Percentiles rank a stretch among this genome's conserved stretches.
These are phyloP conservation scores for Stratiomys singularior DNA, from an alignment of 2,888 invertebrate genomes.

Conservation along the genomic window DNA sequence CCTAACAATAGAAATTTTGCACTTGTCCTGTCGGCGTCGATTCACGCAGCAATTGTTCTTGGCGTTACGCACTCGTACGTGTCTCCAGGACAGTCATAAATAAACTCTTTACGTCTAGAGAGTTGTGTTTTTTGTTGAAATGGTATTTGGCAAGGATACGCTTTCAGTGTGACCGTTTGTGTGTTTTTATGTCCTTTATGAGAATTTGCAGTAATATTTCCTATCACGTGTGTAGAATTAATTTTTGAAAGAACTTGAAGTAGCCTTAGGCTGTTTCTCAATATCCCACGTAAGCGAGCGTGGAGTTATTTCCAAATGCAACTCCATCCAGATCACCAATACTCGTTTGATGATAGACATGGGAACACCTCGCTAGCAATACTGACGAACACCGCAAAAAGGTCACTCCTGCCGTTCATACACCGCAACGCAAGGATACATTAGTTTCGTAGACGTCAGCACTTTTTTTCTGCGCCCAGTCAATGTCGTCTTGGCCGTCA, in stretches of 20 bases:
- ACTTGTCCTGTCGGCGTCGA: slow-evolving; percentile 39
- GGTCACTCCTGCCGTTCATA: slow-evolving; percentile 36
- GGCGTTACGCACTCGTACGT: slow-evolving; percentile 38
- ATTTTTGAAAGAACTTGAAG: too few species aligned
- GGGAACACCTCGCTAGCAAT: neutral
- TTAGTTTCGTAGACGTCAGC: slow-evolving; percentile 40
- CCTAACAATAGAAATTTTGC: slow-evolving; percentile 47
- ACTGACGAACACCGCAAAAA: slow-evolving; percentile 27
- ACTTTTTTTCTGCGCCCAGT: slow-evolving; percentile 34
- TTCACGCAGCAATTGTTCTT: slow-evolving; percentile 20
- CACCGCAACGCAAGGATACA: slow-evolving; percentile 41
- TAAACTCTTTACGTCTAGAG: slow-evolving; percentile 43
- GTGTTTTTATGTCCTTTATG: too few species aligned
- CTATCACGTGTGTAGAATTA: too few species aligned
- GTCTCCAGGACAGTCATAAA: slow-evolving; percentile 49
- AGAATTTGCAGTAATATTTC: too few species aligned
- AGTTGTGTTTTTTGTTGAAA: slow-evolving; percentile 8
- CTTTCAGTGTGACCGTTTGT: neutral
- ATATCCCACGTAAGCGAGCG: too few species aligned
- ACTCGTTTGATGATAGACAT: neutral
- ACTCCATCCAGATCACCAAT: too few species aligned
- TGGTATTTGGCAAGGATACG: slow-evolving; percentile 2
- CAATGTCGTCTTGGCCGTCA: slow-evolving; percentile 35
- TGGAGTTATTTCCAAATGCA: too few species aligned
- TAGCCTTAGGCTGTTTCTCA: too few species aligned